These are phyloP conservation scores for Octopus sinensis DNA, from an alignment of 1,140 invertebrate species.

Conservation along the genomic window DNA sequence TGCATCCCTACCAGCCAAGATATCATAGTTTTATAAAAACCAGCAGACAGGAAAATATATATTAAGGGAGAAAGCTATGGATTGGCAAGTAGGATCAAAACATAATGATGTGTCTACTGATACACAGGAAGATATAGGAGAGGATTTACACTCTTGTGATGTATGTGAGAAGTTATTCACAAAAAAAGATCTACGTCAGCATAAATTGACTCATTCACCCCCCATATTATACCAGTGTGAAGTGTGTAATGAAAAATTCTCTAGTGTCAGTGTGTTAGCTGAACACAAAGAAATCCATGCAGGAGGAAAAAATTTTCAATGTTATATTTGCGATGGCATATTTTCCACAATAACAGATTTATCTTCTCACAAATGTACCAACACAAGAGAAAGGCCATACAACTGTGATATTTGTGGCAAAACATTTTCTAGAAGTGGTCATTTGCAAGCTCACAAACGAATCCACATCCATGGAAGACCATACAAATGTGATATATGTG, in stretches of 20 bases:
- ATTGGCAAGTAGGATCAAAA: too few relatives aligned
- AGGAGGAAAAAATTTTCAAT: constrained; percentile 31
- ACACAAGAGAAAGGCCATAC: constrained; percentile 50
- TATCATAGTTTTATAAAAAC: too few relatives aligned
- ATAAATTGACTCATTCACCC: too few relatives aligned
- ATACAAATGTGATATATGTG: not conserved
- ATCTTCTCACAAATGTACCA: constrained; percentile 19
- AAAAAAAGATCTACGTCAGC: too few relatives aligned
- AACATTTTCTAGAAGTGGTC: constrained; percentile 2
- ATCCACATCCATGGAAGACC: not conserved
- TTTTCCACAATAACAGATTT: not conserved
- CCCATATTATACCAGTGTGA: not conserved
- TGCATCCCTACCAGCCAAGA: too few relatives aligned
- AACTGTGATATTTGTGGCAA: constrained; percentile 54
- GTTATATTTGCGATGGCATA: not conserved
- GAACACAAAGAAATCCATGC: constrained; percentile 23
- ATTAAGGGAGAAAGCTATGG: too few relatives aligned
- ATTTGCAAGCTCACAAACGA: not conserved
- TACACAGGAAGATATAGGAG: too few relatives aligned
- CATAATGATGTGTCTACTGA: too few relatives aligned
- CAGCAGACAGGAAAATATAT: too few relatives aligned
- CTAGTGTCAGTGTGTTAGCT: not conserved
- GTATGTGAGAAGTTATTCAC: too few relatives aligned
- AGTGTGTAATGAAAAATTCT: not conserved
- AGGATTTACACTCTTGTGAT: too few relatives aligned